Base-by-base conservation (phyloP, 2,113 vertebrate species). In the Eretmodus cyanostictus region DNA sequence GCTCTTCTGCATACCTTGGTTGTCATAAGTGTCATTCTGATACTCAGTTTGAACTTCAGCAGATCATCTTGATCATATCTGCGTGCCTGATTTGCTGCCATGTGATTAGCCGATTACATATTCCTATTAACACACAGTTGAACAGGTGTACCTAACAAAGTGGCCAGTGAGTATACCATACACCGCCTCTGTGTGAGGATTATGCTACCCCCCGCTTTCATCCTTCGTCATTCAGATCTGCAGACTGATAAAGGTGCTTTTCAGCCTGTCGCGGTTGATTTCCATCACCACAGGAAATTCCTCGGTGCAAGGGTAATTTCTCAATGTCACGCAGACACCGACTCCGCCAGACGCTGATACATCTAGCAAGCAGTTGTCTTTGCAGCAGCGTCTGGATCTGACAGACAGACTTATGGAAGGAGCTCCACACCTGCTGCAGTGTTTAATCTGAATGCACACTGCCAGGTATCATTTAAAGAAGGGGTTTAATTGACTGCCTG, bases 211-310 rank as follows among this genome's bases (percentile, higher is more conserved):
- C 79, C 34, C 29, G 17, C 63, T 87, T 86, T 86, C 81, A 8
- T 66, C 80, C 83, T 76, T 84, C 49, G 19, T 89, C 90, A 57
- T 36, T 89, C 88, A 89, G 80, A 57, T 81, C 82, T 79, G 81
- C 88, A 86, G 88, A 86, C 86, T 89, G 91, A 92, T 92, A 91
- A 94, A 93, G 88, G 80, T 88, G 63, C 53, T 92, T 93, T 92
- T 92, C 86, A 89, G 80, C 88, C 88, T 81, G 86, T 94, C 85
- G 66, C 76, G 17, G 63, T 76, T 89, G 87, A 94, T 93, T 95
- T 87, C 63, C 87, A 87, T 93, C 93, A 84, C 82, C 31, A 42
- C 87, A 86, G 87, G 89, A 92, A 84, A 89, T 85, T 85, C 91
- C 86, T 92, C 59, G 81, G 93, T 81, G 81, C 82, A 86, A 36